Evolutionary conservation across 1,140 invertebrate genomes (phyloP).

Genomic region (Probaryconus sp.): DNA sequence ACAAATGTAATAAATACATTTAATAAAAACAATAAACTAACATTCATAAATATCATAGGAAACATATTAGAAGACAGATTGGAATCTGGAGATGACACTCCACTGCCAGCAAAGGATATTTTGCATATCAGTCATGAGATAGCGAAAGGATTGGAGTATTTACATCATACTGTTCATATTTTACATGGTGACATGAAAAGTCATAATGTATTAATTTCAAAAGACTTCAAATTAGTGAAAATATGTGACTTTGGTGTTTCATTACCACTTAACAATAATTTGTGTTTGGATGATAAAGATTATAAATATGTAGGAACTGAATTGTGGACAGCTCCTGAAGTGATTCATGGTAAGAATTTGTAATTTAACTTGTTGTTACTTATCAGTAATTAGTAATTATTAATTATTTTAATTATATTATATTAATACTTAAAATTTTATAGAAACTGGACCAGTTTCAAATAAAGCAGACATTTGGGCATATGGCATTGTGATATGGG

Average conservation of each 20-base stretch:
- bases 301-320: slow-evolving; percentile 83
- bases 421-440: slow-evolving; percentile 20
- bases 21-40: not conserved
- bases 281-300: slow-evolving; percentile 80
- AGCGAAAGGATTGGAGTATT: slow-evolving; percentile 85
- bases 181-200: slow-evolving; percentile 93
- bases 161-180: slow-evolving; percentile 85
- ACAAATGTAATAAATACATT: not conserved
- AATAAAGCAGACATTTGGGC: slow-evolving; percentile 89
- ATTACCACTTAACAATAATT: slow-evolving; percentile 83
- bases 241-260: slow-evolving; percentile 92
- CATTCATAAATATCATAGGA: slow-evolving; percentile 62
- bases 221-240: slow-evolving; percentile 86
- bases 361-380: slow-evolving; percentile 13
- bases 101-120: slow-evolving; percentile 82
- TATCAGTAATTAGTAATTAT: too few relatives aligned
- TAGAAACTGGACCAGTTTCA: slow-evolving; percentile 79
- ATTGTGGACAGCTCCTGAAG: slow-evolving; percentile 88
- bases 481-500: slow-evolving; percentile 87
- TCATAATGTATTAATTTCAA: slow-evolving; percentile 87
- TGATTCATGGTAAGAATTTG: slow-evolving; percentile 77
- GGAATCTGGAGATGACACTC: slow-evolving; percentile 78
- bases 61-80: slow-evolving; percentile 84
- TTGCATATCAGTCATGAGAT: slow-evolving; percentile 83
- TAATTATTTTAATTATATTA: slow-evolving; percentile 79